Conservation (phyloP, 2,797 vertebrate species). For the Sebastes cheni region DNA sequence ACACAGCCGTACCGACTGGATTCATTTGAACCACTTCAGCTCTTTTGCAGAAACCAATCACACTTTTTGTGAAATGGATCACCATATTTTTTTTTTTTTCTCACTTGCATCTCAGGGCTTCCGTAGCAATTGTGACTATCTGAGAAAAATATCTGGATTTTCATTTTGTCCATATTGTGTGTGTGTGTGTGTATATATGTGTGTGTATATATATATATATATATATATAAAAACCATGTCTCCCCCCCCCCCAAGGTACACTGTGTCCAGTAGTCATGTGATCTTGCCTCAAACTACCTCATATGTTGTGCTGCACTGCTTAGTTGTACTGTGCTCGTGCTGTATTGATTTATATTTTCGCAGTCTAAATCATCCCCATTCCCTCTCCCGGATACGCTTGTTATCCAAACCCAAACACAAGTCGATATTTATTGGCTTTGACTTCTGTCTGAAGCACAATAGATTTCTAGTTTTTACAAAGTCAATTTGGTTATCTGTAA, state of each 20-base stretch:
- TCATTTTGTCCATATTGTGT: too few species aligned
- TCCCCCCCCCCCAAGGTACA: too few species aligned
- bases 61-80: not conserved
- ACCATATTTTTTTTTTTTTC: not conserved
- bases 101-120: not conserved
- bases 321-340: not conserved
- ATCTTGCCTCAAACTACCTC: too few species aligned
- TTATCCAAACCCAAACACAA: slow-evolving; percentile 8
- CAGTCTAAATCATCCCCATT: not conserved
- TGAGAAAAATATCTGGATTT: too few species aligned
- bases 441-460: not conserved
- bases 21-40: not conserved
- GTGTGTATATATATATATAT: not conserved
- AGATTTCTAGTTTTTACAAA: not conserved
- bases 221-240: not conserved
- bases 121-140: too few species aligned
- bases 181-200: too few species aligned
- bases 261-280: not conserved
- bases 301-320: not conserved
- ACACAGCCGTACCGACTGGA: not conserved
- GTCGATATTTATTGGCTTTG: slow-evolving; percentile 13
- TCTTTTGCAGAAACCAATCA: not conserved
- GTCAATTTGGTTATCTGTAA: not conserved
- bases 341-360: slow-evolving; percentile 9
- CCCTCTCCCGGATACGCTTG: not conserved